Percentiles rank a stretch among this genome's conserved stretches.
Evolutionary conservation across 1,140 invertebrate genomes (phyloP).

Genomic region (Diploscapter pachys): DNA sequence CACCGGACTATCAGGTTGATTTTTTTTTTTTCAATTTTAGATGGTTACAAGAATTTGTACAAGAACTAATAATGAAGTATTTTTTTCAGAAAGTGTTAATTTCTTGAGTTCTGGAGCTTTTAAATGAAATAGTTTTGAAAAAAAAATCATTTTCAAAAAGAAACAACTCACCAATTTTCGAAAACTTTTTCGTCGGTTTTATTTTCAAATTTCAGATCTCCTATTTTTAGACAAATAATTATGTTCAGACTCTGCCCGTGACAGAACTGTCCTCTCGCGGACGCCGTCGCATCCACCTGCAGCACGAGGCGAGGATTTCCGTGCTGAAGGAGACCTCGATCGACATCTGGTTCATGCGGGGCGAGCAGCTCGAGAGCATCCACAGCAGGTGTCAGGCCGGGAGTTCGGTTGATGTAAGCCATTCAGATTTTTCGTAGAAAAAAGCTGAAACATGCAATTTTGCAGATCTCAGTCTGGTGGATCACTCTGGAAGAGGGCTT

Average conservation of each 20-base stretch:
- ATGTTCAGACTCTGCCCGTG: constrained; percentile 19
- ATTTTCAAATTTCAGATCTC: no score
- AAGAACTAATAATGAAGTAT: no score
- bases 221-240: no score
- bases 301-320: constrained; percentile 45
- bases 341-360: constrained; percentile 56
- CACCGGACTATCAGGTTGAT: constrained; percentile 74
- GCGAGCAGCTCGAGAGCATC: constrained; percentile 54
- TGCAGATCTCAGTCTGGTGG: constrained; percentile 37
- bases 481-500: constrained; percentile 52
- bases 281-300: constrained; percentile 43
- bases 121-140: no score
- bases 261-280: constrained; percentile 52
- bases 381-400: constrained; percentile 48
- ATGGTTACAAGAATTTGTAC: no score
- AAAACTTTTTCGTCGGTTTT: no score
- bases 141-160: no score
- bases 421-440: no score
- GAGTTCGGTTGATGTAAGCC: constrained; percentile 46
- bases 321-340: constrained; percentile 51
- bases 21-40: no score
- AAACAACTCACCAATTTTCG: no score
- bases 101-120: no score
- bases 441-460: neutral
- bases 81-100: no score